These are phyloP conservation scores for Cisticola juncidis DNA, from an alignment of 2,113 vertebrate species.

Conservation along the genomic window DNA sequence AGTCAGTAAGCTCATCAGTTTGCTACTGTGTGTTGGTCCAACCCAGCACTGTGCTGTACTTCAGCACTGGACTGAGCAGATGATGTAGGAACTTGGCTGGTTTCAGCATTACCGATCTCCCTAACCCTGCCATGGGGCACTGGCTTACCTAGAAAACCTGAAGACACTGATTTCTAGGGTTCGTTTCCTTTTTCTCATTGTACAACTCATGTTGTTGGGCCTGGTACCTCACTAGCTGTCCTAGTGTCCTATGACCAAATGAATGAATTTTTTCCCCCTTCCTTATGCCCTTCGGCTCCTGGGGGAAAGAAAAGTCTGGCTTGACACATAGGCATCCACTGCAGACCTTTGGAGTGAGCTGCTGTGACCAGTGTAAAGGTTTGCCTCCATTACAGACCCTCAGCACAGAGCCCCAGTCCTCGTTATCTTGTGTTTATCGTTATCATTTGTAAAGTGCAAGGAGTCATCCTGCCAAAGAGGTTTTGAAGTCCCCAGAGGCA, in stretches of 20 bases:
- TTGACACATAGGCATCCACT: background rate
- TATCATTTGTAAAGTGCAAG: background rate
- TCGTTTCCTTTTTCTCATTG: background rate
- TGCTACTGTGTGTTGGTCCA: fast-evolving
- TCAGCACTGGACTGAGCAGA: background rate
- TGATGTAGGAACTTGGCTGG: background rate
- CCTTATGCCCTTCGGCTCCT: background rate
- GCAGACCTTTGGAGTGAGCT: background rate
- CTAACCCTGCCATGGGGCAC: background rate
- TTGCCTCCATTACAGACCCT: background rate
- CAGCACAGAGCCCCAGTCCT: background rate
- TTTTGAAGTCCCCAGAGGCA: background rate
- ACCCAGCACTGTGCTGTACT: fast-evolving
- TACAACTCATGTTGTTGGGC: background rate
- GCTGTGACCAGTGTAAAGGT: background rate
- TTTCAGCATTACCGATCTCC: background rate
- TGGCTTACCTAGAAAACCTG: background rate
- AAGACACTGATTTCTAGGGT: background rate
- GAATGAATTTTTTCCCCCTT: background rate
- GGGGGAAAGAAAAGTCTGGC: background rate
- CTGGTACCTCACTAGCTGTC: background rate
- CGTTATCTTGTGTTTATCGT: background rate
- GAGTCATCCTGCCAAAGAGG: background rate
- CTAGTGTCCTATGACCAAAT: background rate
- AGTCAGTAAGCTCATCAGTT: background rate